These are phyloP conservation scores for Dermatophagoides farinae DNA, from an alignment of 1,140 invertebrate genomes.

Conservation along the genomic window DNA sequence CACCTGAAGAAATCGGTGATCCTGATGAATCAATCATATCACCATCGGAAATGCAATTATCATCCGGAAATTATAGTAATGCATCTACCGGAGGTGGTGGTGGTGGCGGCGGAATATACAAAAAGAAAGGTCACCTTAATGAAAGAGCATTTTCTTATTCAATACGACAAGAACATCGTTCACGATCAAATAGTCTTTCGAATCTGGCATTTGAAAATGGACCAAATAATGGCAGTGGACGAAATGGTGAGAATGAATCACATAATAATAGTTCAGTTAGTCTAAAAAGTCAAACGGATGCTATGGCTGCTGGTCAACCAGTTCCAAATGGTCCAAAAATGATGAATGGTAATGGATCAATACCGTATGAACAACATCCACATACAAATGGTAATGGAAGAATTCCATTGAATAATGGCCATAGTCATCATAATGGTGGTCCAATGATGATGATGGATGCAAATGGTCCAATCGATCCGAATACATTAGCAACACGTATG, in stretches of 20 bases:
- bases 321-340: neutral
- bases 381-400: neutral
- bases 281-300: neutral
- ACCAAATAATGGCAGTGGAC: conserved; percentile 29
- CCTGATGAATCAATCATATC: neutral
- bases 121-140: conserved; percentile 72
- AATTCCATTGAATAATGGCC: neutral
- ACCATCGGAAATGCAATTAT: conserved; percentile 8
- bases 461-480: neutral
- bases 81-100: conserved; percentile 28
- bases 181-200: conserved; percentile 64
- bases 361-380: neutral
- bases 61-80: conserved; percentile 11
- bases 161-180: conserved; percentile 72
- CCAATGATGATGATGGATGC: neutral
- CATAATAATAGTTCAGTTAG: conserved; percentile 1
- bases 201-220: conserved; percentile 34
- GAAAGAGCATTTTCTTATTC: conserved; percentile 82
- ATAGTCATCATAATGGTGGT: neutral
- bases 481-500: neutral
- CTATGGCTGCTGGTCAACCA: neutral
- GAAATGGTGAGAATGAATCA: conserved; percentile 23
- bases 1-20: neutral
- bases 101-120: conserved; percentile 60
- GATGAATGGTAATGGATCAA: neutral